phyloP scores from a whole-genome alignment of 2,888 invertebrate species.

The Patella pellucida region DNA sequence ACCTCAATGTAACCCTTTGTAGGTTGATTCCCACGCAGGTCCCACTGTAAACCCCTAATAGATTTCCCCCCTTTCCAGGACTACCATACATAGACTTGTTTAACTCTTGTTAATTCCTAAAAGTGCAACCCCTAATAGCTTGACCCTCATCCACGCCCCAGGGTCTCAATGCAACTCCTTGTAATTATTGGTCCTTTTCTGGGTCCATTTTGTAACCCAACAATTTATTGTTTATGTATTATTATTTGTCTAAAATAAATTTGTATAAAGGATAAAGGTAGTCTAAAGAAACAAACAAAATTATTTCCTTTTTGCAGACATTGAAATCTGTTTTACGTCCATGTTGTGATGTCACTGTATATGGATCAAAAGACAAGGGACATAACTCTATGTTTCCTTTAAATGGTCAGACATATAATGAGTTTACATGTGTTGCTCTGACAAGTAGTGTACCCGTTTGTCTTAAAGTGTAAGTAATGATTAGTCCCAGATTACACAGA shows the following conservation, averaged over 20 bases:
- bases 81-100: no score
- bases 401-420: conserved; percentile 52
- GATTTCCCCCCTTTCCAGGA: no score
- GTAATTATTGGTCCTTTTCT: no score
- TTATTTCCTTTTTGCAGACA: conserved; percentile 34
- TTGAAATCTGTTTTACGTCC: conserved; percentile 47
- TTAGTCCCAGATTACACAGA: neutral
- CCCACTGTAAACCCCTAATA: no score
- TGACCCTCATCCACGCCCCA: no score
- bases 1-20: no score
- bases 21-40: no score
- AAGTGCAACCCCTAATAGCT: no score
- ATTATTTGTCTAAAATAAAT: neutral
- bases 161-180: no score
- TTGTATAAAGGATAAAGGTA: neutral
- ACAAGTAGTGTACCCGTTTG: conserved; percentile 39
- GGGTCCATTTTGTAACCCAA: no score
- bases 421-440: conserved; percentile 49
- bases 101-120: no score
- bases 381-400: conserved; percentile 37
- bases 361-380: conserved; percentile 27
- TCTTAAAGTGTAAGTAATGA: conserved; percentile 47
- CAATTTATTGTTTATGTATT: neutral
- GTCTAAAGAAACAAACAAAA: neutral
- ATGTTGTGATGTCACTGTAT: conserved; percentile 37